A percentile compares a stretch with the other conserved stretches of the same genome.
Evolutionary conservation across 2,113 vertebrate genomes (phyloP).

Genomic region (Tragulus kanchil): DNA sequence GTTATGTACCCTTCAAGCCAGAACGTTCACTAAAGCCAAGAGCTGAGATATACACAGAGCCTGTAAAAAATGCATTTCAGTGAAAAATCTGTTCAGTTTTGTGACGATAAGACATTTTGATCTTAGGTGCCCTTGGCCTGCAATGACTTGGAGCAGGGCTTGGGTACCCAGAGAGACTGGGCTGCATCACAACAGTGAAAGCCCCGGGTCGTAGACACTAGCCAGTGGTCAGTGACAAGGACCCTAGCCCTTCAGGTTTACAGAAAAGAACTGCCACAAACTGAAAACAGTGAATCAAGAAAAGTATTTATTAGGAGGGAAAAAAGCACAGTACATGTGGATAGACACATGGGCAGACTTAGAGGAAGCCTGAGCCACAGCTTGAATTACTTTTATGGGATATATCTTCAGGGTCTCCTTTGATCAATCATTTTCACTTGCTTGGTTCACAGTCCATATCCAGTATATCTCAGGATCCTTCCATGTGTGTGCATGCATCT

Average conservation of each 20-base stretch:
- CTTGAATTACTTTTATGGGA: background rate
- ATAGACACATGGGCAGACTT: background rate
- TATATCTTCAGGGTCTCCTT: background rate
- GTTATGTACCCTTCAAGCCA: conserved; percentile 30
- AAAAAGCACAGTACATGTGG: background rate
- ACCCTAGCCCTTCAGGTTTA: background rate
- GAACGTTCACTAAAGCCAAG: background rate
- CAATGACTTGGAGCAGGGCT: background rate
- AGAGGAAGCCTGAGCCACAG: background rate
- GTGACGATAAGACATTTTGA: background rate
- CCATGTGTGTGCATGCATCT: background rate
- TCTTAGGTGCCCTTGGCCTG: background rate
- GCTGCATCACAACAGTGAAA: background rate
- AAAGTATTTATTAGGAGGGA: background rate
- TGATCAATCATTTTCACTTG: background rate
- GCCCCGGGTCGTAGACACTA: background rate
- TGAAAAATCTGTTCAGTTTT: background rate
- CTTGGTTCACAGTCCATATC: background rate
- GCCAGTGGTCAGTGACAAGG: background rate
- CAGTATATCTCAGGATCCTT: background rate
- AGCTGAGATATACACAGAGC: conserved; percentile 46
- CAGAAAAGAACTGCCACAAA: background rate
- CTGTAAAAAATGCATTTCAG: background rate
- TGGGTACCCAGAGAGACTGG: background rate
- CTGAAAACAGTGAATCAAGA: background rate